Evolutionary conservation across 2,888 invertebrate species (phyloP).

Genomic region (Parnassius mnemosyne): DNA sequence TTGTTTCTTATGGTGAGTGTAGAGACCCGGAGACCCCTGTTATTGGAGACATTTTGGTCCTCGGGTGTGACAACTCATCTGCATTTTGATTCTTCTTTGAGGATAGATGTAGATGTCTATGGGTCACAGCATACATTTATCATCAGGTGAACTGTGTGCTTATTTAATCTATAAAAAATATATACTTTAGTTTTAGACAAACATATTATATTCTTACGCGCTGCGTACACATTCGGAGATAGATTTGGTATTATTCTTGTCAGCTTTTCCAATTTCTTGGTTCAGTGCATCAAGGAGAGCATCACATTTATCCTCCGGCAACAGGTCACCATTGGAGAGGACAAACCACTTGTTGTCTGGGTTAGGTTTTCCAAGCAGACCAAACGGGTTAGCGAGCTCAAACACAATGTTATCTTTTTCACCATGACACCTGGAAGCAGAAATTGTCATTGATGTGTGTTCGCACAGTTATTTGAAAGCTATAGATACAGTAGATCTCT

Average conservation of each 20-base stretch:
- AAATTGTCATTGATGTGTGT: neutral
- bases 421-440: constrained; percentile 81
- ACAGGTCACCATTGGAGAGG: constrained; percentile 56
- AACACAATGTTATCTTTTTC: constrained; percentile 82
- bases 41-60: too few relatives aligned
- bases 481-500: neutral
- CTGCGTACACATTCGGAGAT: constrained; percentile 49
- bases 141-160: too few relatives aligned
- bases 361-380: constrained; percentile 55
- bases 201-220: constrained; percentile 45
- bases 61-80: too few relatives aligned
- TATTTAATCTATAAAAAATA: too few relatives aligned
- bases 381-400: constrained; percentile 73
- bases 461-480: too few relatives aligned
- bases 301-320: constrained; percentile 44
- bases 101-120: too few relatives aligned
- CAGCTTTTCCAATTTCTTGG: constrained; percentile 47
- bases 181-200: neutral
- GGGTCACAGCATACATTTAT: too few relatives aligned
- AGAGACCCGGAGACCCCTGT: too few relatives aligned
- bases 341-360: constrained; percentile 52
- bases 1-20: too few relatives aligned
- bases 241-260: constrained; percentile 52
- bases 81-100: too few relatives aligned
- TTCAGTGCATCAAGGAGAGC: constrained; percentile 45